Percentiles rank a stretch among this genome's conserved stretches.
Conservation (phyloP, 92 coral and sea anemone species). For the Chrysogorgia sp. region DNA sequence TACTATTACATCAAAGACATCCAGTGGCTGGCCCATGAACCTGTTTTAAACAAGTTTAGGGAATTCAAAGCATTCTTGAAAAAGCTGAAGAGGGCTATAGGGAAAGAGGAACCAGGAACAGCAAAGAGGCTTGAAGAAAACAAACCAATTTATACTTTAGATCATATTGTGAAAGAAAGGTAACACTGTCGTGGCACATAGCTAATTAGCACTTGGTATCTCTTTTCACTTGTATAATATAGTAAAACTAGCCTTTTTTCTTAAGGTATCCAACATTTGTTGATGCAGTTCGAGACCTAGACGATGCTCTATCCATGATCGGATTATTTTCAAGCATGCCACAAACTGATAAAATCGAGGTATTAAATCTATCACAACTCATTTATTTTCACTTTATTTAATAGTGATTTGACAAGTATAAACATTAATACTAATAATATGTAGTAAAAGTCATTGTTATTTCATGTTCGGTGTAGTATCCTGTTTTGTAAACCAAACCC, state of each 20-base stretch:
- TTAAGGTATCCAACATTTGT: constrained; percentile 88
- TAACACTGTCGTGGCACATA: neutral
- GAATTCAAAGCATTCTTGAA: constrained; percentile 89
- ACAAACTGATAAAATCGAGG: constrained; percentile 86
- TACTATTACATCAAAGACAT: constrained; percentile 89
- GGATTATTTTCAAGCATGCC: constrained; percentile 87
- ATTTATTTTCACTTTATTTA: neutral
- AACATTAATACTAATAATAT: too few species aligned
- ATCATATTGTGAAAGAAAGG: constrained; percentile 97
- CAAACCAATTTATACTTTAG: constrained; percentile 89
- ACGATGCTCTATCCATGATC: constrained; percentile 92
- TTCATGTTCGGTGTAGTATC: too few species aligned
- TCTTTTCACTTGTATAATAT: too few species aligned
- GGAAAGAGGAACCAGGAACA: constrained; percentile 90
- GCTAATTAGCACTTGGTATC: too few species aligned
- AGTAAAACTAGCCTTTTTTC: too few species aligned
- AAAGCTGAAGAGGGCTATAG: constrained; percentile 90
- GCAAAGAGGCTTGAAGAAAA: constrained; percentile 78
- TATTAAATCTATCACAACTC: constrained; percentile 6
- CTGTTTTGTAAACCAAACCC: too few species aligned
- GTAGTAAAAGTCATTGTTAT: too few species aligned
- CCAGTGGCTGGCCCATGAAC: constrained; percentile 92
- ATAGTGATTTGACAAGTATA: too few species aligned
- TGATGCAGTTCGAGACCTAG: constrained; percentile 91
- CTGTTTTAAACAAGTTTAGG: constrained; percentile 88